Evolutionary conservation across 2,113 vertebrate species (phyloP).

Genomic region (Platysteira castanea): DNA sequence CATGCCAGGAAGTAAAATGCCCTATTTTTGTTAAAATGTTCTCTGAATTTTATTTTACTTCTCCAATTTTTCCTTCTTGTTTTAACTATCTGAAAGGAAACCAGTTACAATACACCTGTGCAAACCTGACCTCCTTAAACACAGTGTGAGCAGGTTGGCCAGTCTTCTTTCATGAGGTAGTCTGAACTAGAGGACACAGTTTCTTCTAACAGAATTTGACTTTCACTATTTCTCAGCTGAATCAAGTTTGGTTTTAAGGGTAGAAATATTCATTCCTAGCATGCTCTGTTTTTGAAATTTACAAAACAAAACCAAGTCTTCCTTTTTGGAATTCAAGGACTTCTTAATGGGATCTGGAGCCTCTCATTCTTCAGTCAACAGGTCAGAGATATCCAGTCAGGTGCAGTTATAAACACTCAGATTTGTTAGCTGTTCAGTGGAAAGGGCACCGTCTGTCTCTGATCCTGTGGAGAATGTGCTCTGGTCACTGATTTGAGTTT

Average conservation of each 20-base stretch:
- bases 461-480: background rate
- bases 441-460: background rate
- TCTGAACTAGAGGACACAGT: background rate
- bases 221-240: background rate
- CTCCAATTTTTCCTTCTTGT: background rate
- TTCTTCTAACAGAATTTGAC: background rate
- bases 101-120: background rate
- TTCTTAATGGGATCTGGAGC: background rate
- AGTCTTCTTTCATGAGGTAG: background rate
- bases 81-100: background rate
- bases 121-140: background rate
- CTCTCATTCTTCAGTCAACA: background rate
- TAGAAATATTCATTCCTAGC: background rate
- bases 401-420: background rate
- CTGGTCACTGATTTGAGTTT: background rate
- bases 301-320: background rate
- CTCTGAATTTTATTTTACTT: background rate
- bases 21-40: background rate
- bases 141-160: background rate
- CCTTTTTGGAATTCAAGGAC: background rate
- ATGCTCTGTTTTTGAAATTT: background rate
- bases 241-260: background rate
- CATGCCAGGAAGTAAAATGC: background rate
- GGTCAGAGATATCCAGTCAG: background rate
- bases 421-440: background rate